A percentile compares a stretch with the other conserved stretches of the same genome.
Conservation (phyloP, 2,797 vertebrate genomes). For the Rhodeus uyekii region DNA sequence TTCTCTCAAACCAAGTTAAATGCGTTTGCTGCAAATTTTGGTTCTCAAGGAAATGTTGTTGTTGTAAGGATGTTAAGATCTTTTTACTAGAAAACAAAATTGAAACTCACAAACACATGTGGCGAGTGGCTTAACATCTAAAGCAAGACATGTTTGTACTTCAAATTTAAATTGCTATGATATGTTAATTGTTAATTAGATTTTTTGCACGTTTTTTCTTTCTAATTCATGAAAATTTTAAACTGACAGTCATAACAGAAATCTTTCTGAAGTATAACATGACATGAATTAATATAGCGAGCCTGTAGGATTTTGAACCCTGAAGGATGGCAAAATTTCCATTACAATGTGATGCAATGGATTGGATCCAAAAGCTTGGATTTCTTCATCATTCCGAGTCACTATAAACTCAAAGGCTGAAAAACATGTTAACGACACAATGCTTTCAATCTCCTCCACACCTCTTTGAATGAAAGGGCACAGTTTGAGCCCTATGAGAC, state of each 20-base stretch:
- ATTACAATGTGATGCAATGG: constrained; percentile 12
- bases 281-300: neutral
- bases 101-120: neutral
- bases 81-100: neutral
- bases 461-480: constrained; percentile 4
- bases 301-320: neutral
- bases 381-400: neutral
- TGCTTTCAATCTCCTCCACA: neutral
- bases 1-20: neutral
- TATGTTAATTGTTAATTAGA: neutral
- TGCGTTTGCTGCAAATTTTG: neutral
- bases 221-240: neutral
- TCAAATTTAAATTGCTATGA: neutral
- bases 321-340: neutral
- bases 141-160: neutral
- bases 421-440: constrained; percentile 19
- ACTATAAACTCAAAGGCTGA: constrained; percentile 1
- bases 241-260: neutral
- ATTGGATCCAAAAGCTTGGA: constrained; percentile 10
- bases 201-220: neutral
- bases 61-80: neutral
- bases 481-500: neutral
- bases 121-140: neutral
- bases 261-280: neutral
- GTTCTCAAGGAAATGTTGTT: neutral